Base-by-base conservation (phyloP, 1,140 invertebrate species). In the Platyura marginata region DNA sequence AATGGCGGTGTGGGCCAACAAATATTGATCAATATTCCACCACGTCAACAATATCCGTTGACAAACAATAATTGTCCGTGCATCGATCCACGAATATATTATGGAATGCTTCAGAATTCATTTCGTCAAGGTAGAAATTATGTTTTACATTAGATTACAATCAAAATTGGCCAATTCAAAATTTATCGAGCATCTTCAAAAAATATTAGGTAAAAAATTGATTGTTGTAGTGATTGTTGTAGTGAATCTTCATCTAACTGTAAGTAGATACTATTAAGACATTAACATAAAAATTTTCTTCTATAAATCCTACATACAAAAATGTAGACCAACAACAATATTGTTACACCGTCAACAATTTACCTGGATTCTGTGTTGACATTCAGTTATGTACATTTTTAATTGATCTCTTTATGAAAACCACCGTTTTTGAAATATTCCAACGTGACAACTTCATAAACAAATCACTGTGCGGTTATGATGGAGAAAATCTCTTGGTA, bases 381-480 rank as follows among this genome's bases (percentile, higher is more conserved):
- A 56, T 74, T 15, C 55, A 47, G 46, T 44, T 46, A 10, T 75
- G 73, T 42, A 44, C 52, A 3, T 43, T 50, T 0, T 48, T 75
- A 8, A 11, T 71, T 1, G 44, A 63, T 42, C 46, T 64, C 39
- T 53, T 67, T 35, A 51, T 43, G 39, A 2, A 47, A 55, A 33
- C 44, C 57, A 48, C 19, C 37, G 41, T 10, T 37, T 50, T 43
- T 52, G 51, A 6, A 44, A 50, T 32, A 2, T 49, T 55, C 1
- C n/a, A n/a, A 51, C 56, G 32, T 48, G 51, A 41, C 4, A 51
- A 51, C 4, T 72, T 63, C 47, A 48, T 76, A 11, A 59, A 65
- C 9, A 53, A 53, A 32, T 71, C 68, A 0, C 51, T 69, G 9
- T 78, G 75, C 47, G 66, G 65, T 0, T 72, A 61, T 40, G 58